phyloP scores from a whole-genome alignment of 2,888 invertebrate genomes.

The Hemistola chrysoprasaria region DNA sequence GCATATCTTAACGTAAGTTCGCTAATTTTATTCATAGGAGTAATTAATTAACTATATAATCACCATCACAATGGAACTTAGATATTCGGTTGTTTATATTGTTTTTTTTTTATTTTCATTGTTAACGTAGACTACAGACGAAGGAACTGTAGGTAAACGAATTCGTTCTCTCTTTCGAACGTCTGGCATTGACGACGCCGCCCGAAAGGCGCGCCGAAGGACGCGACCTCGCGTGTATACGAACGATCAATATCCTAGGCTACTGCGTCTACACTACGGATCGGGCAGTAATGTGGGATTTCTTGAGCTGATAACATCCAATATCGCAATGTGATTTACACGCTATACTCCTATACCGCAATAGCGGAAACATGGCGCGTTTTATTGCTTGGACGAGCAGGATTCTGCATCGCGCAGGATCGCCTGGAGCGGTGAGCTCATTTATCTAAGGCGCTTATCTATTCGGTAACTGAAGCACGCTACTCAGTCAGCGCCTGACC shows the following conservation, averaged over 20 bases:
- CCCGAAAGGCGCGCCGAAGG: constrained; percentile 78
- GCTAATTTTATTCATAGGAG: background rate
- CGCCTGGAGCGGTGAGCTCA: constrained; percentile 77
- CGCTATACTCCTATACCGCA: constrained; percentile 11
- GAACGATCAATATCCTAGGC: constrained; percentile 70
- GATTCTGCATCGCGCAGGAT: constrained; percentile 74
- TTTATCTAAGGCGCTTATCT: constrained; percentile 75
- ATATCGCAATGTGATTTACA: constrained; percentile 35
- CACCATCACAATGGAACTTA: no score
- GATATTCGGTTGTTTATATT: no score
- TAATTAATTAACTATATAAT: no score
- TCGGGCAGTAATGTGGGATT: constrained; percentile 65
- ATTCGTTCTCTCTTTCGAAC: constrained; percentile 21
- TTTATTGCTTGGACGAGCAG: constrained; percentile 70
- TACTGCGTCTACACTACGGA: constrained; percentile 53
- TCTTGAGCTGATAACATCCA: constrained; percentile 65
- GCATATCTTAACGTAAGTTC: constrained; percentile 88
- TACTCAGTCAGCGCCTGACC: constrained; percentile 75
- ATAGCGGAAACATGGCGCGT: constrained; percentile 53
- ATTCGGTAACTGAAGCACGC: constrained; percentile 54
- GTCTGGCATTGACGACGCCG: constrained; percentile 38
- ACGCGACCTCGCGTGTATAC: constrained; percentile 75
- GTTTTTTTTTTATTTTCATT: no score
- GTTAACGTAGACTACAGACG: no score
- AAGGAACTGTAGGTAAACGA: background rate